Percentiles rank a stretch among this genome's conserved stretches.
phyloP scores from a whole-genome alignment of 2,113 vertebrate genomes.

The Otus sunia region DNA sequence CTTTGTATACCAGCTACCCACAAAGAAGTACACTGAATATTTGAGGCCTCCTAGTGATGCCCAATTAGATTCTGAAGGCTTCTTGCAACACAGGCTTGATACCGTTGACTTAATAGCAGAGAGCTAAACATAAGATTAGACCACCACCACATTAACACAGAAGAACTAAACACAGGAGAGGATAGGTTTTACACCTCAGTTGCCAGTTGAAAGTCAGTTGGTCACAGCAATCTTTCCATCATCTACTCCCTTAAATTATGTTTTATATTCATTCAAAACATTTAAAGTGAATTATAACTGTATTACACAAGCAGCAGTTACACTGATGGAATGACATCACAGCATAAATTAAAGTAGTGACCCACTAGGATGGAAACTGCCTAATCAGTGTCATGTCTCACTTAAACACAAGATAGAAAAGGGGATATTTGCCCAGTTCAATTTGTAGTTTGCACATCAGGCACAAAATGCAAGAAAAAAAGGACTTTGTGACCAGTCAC shows the following conservation, averaged over 20 bases:
- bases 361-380: background rate
- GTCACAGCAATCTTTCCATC: background rate
- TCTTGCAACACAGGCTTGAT: background rate
- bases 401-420: background rate
- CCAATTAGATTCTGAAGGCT: background rate
- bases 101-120: background rate
- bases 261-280: background rate
- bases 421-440: background rate
- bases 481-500: background rate
- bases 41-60: background rate
- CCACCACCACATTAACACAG: background rate
- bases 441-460: background rate
- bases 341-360: background rate
- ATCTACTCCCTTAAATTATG: background rate
- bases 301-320: background rate
- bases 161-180: background rate
- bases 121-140: background rate
- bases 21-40: background rate
- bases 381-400: background rate
- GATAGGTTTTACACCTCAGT: background rate
- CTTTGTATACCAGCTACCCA: background rate
- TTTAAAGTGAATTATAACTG: background rate
- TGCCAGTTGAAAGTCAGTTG: background rate
- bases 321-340: background rate
- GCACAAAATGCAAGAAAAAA: background rate